A percentile compares a stretch with the other conserved stretches of the same genome.
phyloP scores from a whole-genome alignment of 2,797 vertebrate species.

The Lepus townsendii region DNA sequence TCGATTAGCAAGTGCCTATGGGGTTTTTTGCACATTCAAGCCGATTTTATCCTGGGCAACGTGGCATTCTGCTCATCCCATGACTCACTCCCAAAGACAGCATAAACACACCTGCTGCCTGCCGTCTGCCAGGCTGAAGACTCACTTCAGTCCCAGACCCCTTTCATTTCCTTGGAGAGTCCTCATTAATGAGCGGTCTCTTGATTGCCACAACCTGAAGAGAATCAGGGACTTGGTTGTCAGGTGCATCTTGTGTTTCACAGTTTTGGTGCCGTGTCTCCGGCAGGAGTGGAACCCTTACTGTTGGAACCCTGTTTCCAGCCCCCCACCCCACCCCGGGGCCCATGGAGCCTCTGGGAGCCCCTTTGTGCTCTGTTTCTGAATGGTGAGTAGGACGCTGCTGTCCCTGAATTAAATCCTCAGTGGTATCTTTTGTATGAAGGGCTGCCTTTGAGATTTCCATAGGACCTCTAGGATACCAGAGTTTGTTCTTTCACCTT shows the following conservation, averaged over 20 bases:
- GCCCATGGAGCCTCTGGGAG: not conserved
- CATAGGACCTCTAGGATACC: not conserved
- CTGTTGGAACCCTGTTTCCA: not conserved
- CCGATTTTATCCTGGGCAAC: no score
- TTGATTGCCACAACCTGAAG: not conserved
- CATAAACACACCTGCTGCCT: no score
- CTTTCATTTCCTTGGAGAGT: constrained; percentile 1
- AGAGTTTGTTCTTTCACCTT: not conserved
- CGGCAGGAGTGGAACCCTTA: not conserved
- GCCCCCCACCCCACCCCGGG: not conserved
- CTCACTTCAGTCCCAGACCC: no score
- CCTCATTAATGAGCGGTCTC: not conserved
- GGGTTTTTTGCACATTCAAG: no score
- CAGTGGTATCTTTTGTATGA: not conserved
- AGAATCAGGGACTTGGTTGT: not conserved
- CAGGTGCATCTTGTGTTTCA: not conserved
- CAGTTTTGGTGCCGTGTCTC: no score
- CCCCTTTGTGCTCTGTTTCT: not conserved
- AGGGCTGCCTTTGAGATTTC: constrained; percentile 11
- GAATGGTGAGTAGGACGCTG: not conserved
- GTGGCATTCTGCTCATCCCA: no score
- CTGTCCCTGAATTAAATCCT: not conserved
- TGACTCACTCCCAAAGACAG: no score
- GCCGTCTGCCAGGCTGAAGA: no score
- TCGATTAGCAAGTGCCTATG: no score